Evolutionary conservation across 2,888 invertebrate genomes (phyloP).

Genomic region (Trichopoda pennipes): DNA sequence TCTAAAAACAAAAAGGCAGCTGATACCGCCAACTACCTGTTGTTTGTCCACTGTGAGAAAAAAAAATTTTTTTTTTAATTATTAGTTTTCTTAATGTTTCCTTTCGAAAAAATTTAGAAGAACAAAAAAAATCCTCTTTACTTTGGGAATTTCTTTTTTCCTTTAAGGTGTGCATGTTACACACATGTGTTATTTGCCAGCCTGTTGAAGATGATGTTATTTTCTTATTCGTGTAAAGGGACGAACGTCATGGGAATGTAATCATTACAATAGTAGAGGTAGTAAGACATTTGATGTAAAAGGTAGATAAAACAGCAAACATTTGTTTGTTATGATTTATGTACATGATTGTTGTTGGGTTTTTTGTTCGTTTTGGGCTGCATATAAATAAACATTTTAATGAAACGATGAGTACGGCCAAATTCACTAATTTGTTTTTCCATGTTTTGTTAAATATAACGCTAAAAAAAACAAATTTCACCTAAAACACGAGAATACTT

Average conservation of each 20-base stretch:
- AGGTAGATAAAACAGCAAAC: slow-evolving; percentile 23
- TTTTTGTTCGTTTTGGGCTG: background rate
- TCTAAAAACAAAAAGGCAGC: background rate
- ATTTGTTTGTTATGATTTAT: slow-evolving; percentile 33
- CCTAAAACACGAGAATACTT: too few relatives aligned
- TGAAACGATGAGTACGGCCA: too few relatives aligned
- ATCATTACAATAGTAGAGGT: slow-evolving; percentile 39
- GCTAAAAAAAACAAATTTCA: too few relatives aligned
- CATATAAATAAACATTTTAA: background rate
- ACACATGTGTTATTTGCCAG: slow-evolving; percentile 28
- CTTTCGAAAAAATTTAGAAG: slow-evolving; percentile 35
- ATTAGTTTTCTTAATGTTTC: slow-evolving; percentile 46
- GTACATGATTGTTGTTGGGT: background rate
- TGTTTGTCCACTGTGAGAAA: slow-evolving; percentile 34
- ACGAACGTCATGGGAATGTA: slow-evolving; percentile 63
- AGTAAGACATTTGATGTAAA: slow-evolving; percentile 22
- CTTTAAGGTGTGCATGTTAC: slow-evolving; percentile 8
- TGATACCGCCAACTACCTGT: slow-evolving; percentile 44
- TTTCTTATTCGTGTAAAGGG: slow-evolving; percentile 16
- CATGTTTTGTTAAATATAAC: too few relatives aligned
- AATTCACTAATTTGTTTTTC: too few relatives aligned
- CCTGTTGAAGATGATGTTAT: slow-evolving; percentile 18
- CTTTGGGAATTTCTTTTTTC: slow-evolving; percentile 30
- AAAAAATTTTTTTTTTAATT: background rate
- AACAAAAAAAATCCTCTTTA: slow-evolving; percentile 24